Base-by-base conservation (phyloP, 2,113 vertebrate species). In the Progne subis region DNA sequence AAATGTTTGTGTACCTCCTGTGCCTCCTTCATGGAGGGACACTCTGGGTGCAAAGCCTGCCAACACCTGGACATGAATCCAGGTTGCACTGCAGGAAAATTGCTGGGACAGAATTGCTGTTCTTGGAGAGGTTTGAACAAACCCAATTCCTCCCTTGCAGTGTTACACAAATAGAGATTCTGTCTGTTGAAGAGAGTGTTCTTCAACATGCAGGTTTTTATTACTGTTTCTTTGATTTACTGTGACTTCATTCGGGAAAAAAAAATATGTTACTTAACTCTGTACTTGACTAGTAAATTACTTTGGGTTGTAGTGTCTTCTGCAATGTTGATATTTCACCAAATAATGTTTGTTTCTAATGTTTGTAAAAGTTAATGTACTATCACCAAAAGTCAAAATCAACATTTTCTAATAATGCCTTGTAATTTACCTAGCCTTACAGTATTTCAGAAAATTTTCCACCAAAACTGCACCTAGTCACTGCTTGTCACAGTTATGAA, bases 341-440 rank as follows among this genome's bases (percentile, higher is more conserved):
- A 59, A 83, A 71, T 69, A 60, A 57, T 47, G 46, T 95, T 95
- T 94, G 77, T 92, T 97, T 88, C 26, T 95, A 76, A 77, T 41
- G 37, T 96, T 92, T 94, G 80, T 82, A 89, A 57, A 85, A 68
- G 50, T 74, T 57, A 69, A 88, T 55, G 60, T 71, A 64, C 17
- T 81, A 60, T 50, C 91, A 97, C 76, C 65, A 65, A 53, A 88
- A 93, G 72, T 86, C 52, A 41, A 74, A 65, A 59, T 44, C 56
- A 18, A 49, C 12, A 2, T 96, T 96, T 97, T 92, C 70, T 97
- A 96, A 93, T 88, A 96, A 93, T 96, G 97, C 96, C 96, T 97
- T 97, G 95, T 96, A 69, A 89, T 81, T 90, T 95, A 94, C 86
- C 78, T 91, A 94, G 97, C 97, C 97, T 97, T 97, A 97, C 89